Conservation (phyloP, 2,888 invertebrate species). For the Diarsia dahlii region DNA sequence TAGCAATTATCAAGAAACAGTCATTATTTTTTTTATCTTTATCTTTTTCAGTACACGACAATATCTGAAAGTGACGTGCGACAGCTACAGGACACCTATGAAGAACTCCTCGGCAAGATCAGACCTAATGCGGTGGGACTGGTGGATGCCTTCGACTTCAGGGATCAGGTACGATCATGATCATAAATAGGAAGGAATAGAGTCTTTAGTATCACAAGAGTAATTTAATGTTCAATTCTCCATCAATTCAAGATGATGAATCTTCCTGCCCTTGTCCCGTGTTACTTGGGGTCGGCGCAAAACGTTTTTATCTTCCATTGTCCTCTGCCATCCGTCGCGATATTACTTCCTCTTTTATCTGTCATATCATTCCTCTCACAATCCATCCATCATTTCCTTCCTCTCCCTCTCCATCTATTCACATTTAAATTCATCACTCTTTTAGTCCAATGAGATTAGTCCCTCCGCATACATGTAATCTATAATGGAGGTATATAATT, state of each 20-base stretch:
- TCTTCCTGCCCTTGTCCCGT: no score
- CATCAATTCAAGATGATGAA: no score
- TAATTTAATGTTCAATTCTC: neutral
- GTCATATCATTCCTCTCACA: no score
- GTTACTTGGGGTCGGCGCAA: no score
- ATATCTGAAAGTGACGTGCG: constrained; percentile 86
- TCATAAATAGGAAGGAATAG: neutral
- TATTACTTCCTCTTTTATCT: no score
- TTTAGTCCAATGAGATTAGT: no score
- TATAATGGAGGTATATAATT: neutral
- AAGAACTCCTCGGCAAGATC: constrained; percentile 92
- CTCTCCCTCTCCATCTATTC: no score
- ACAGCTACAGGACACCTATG: constrained; percentile 92
- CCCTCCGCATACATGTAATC: neutral
- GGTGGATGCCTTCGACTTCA: constrained; percentile 97
- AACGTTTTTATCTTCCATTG: no score
- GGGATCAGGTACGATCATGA: constrained; percentile 91
- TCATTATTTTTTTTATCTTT: neutral
- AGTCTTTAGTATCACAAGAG: no score
- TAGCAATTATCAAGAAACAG: neutral
- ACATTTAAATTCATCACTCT: no score
- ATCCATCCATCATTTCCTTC: no score
- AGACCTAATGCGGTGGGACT: constrained; percentile 97
- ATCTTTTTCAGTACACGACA: constrained; percentile 91
- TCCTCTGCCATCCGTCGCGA: no score